Conservation (phyloP, 37 sponge, comb jelly and placozoan species). For the Chondrosia reniformis region DNA sequence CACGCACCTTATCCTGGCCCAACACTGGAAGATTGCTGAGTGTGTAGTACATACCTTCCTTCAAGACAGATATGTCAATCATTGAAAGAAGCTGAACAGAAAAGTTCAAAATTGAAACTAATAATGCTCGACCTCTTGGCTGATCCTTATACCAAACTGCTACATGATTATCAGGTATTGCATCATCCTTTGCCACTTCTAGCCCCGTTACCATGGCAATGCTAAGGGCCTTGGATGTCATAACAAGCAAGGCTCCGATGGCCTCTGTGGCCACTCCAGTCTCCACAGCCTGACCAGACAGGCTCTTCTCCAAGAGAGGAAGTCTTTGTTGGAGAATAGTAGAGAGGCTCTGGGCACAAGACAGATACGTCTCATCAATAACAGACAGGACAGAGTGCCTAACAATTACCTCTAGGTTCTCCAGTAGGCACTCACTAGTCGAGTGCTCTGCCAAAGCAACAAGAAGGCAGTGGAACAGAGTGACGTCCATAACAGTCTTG, state of each 20-base stretch:
- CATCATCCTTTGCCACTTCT: neutral
- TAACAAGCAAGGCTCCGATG: neutral
- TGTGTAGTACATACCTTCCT: too few species aligned
- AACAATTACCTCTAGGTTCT: neutral
- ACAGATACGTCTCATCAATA: neutral
- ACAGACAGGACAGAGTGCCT: neutral
- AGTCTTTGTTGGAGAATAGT: neutral
- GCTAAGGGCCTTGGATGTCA: slow-evolving; percentile 9
- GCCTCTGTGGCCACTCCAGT: neutral
- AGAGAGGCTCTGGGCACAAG: neutral
- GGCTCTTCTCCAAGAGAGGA: neutral
- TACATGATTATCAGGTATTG: slow-evolving; percentile 14
- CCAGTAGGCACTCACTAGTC: neutral
- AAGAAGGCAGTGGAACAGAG: neutral
- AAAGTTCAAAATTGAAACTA: neutral
- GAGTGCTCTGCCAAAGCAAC: neutral
- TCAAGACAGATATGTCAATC: neutral
- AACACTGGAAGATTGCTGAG: too few species aligned
- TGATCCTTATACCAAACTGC: neutral
- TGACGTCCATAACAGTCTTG: slow-evolving; percentile 5
- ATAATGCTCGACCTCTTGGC: neutral
- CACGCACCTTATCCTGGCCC: too few species aligned
- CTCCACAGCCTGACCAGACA: neutral
- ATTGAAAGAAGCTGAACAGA: neutral
- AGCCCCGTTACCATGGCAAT: slow-evolving; percentile 22